A percentile compares a stretch with the other conserved stretches of the same genome.
Conservation (phyloP, 2,888 invertebrate species). For the Pterostichus madidus region DNA sequence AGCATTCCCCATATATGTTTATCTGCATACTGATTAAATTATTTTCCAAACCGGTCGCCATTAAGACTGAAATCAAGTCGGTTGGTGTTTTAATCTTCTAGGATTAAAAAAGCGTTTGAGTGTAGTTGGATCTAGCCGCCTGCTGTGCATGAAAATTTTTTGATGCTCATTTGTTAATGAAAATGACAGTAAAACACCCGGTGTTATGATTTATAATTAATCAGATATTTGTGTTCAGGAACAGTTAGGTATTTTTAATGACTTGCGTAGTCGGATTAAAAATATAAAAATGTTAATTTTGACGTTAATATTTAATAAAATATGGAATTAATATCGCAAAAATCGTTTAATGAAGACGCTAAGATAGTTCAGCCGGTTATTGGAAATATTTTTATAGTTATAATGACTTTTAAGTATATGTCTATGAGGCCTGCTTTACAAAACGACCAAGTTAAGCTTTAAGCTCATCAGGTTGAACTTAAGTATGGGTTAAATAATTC, state of each 20-base stretch:
- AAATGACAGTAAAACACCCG: slow-evolving; percentile 37
- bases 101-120: slow-evolving; percentile 41
- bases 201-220: slow-evolving; percentile 41
- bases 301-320: slow-evolving; percentile 40
- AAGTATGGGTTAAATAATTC: no score
- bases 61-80: slow-evolving; percentile 41
- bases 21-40: slow-evolving; percentile 58
- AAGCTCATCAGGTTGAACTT: no score
- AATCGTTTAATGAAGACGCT: slow-evolving; percentile 34
- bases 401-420: slow-evolving; percentile 29
- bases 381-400: slow-evolving; percentile 23
- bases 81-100: slow-evolving; percentile 27
- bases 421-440: neutral
- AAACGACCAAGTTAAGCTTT: neutral
- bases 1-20: slow-evolving; percentile 52
- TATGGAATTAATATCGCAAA: slow-evolving; percentile 34
- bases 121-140: slow-evolving; percentile 26
- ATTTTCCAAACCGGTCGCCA: slow-evolving; percentile 60
- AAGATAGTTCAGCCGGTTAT: slow-evolving; percentile 18
- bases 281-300: slow-evolving; percentile 9
- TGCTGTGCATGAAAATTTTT: slow-evolving; percentile 9
- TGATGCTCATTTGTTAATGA: slow-evolving; percentile 22
- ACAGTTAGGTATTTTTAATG: neutral
- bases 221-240: neutral
- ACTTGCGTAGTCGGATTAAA: slow-evolving; percentile 5